Percentiles rank a stretch among this genome's conserved stretches.
These are phyloP conservation scores for Acanthococcus lagerstroemiae DNA, from an alignment of 2,888 invertebrate species.

Conservation along the genomic window DNA sequence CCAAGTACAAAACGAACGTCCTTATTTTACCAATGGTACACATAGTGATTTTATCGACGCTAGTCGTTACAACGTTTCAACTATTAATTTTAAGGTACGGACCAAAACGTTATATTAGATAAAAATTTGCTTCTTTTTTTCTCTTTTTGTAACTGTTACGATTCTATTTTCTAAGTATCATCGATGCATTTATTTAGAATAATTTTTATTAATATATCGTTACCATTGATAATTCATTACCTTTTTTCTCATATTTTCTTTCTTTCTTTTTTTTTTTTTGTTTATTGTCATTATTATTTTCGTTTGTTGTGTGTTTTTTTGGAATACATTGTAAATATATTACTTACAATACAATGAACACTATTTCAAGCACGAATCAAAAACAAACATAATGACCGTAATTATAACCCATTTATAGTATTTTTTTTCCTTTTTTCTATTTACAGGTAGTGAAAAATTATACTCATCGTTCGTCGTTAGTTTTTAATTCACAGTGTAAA, in stretches of 20 bases:
- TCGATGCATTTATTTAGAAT: slow-evolving; percentile 2
- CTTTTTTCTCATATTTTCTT: not conserved
- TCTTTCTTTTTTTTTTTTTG: not conserved
- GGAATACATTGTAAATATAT: too few relatives aligned
- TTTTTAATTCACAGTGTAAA: slow-evolving; percentile 18
- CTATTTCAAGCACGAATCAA: not conserved
- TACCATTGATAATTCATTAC: not conserved
- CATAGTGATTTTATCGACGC: too few relatives aligned
- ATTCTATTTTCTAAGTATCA: not conserved
- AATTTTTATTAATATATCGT: not conserved
- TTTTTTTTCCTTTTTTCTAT: slow-evolving; percentile 1
- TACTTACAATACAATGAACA: too few relatives aligned
- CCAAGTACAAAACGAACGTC: too few relatives aligned
- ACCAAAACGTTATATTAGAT: too few relatives aligned
- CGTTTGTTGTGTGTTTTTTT: not conserved
- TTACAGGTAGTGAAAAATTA: slow-evolving; percentile 30
- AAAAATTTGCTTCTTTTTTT: not conserved
- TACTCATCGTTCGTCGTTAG: slow-evolving; percentile 25
- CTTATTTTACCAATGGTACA: too few relatives aligned
- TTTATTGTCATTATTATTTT: not conserved
- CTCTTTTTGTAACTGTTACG: not conserved
- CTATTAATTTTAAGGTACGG: too few relatives aligned
- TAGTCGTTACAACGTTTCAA: too few relatives aligned
- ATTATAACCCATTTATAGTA: not conserved
- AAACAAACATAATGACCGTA: not conserved